A percentile compares a stretch with the other conserved stretches of the same genome.
Conservation (phyloP, 1,140 invertebrate species). For the Chymomyza costata region DNA sequence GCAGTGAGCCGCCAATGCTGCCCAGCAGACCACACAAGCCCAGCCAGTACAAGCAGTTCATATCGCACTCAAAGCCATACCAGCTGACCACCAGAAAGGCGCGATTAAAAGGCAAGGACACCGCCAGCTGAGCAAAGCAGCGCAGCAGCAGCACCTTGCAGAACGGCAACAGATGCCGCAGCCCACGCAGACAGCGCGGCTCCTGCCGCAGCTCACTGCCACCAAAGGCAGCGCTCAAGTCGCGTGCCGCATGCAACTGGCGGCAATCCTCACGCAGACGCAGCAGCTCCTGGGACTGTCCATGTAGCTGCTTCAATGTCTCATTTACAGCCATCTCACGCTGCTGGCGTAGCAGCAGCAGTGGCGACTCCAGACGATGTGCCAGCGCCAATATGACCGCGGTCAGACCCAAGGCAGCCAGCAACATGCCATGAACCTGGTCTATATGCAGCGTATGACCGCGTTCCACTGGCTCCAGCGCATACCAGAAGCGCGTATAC, state of each 20-base stretch:
- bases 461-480: conserved; percentile 44
- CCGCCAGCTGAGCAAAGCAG: conserved; percentile 46
- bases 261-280: conserved; percentile 56
- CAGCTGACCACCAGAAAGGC: conserved; percentile 59
- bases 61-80: conserved; percentile 60
- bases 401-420: conserved; percentile 42
- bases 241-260: conserved; percentile 50
- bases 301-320: conserved; percentile 46
- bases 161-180: conserved; percentile 38
- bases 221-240: conserved; percentile 33
- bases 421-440: conserved; percentile 54
- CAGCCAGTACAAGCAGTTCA: conserved; percentile 63
- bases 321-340: conserved; percentile 52
- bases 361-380: conserved; percentile 52
- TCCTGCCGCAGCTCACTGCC: conserved; percentile 25
- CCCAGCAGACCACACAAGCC: conserved; percentile 52
- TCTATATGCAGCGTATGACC: conserved; percentile 50
- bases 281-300: conserved; percentile 38
- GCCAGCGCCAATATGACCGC: conserved; percentile 48
- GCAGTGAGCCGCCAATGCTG: conserved; percentile 44
- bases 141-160: conserved; percentile 57
- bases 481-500: conserved; percentile 59
- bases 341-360: conserved; percentile 55
- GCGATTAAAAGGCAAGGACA: conserved; percentile 60
- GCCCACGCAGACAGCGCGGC: conserved; percentile 6